Percentiles rank a stretch among this genome's conserved stretches.
Conservation (phyloP, 2,888 invertebrate genomes). For the Perizoma affinitatum region DNA sequence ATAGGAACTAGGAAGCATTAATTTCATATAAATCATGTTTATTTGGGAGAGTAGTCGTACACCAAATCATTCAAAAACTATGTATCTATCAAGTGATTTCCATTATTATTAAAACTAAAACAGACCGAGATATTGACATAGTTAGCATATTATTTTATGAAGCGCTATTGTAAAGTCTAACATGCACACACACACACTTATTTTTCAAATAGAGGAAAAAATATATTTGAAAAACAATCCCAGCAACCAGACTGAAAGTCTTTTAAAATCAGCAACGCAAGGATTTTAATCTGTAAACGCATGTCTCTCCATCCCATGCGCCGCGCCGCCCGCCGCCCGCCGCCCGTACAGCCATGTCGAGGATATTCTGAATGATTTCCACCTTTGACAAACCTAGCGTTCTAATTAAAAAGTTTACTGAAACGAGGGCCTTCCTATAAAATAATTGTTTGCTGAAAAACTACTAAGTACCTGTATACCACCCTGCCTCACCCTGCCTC, state of each 20-base stretch:
- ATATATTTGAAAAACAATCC: constrained; percentile 4
- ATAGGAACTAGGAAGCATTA: constrained; percentile 28
- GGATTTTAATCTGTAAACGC: constrained; percentile 24
- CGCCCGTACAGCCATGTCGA: constrained; percentile 14
- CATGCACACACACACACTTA: too few relatives aligned
- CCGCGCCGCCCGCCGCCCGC: too few relatives aligned
- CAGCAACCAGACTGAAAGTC: constrained; percentile 16
- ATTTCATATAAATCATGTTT: too few relatives aligned
- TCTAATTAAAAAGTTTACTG: constrained; percentile 54
- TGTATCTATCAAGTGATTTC: too few relatives aligned
- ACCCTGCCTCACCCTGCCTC: too few relatives aligned
- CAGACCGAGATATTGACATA: too few relatives aligned
- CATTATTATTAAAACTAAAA: too few relatives aligned
- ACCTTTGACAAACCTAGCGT: constrained; percentile 66
- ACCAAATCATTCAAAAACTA: too few relatives aligned
- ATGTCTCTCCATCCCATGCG: constrained; percentile 12
- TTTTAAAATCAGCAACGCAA: constrained; percentile 16
- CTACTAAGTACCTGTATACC: neutral
- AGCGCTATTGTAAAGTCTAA: too few relatives aligned
- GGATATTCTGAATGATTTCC: constrained; percentile 50
- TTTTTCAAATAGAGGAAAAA: too few relatives aligned
- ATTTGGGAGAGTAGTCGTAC: too few relatives aligned
- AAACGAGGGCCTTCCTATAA: neutral
- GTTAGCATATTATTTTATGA: too few relatives aligned
- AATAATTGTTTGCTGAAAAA: constrained; percentile 3